Evolutionary conservation across 2,888 invertebrate species (phyloP).

Genomic region (Netelia fuscicornis): DNA sequence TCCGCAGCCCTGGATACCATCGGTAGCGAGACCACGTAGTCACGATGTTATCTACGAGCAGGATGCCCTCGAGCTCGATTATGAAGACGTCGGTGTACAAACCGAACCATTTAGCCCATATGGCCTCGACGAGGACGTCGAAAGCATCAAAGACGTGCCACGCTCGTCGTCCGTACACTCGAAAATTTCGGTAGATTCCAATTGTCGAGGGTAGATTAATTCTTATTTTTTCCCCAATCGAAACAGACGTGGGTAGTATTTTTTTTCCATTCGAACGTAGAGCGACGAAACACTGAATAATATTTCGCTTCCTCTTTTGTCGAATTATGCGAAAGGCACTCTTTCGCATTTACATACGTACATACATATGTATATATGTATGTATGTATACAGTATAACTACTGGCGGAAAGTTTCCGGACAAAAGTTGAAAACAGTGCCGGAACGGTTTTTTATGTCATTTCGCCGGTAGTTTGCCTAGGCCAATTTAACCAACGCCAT

Average conservation of each 20-base stretch:
- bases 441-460: too few relatives aligned
- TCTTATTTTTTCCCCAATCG: not conserved
- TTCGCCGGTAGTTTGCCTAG: too few relatives aligned
- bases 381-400: too few relatives aligned
- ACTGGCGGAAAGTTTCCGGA: too few relatives aligned
- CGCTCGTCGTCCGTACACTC: slow-evolving; percentile 79
- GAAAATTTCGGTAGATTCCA: slow-evolving; percentile 74
- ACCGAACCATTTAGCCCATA: slow-evolving; percentile 82
- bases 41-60: slow-evolving; percentile 84
- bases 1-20: slow-evolving; percentile 87
- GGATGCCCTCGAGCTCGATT: slow-evolving; percentile 81
- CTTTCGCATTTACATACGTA: too few relatives aligned
- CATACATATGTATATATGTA: not conserved
- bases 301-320: too few relatives aligned
- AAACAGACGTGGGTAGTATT: not conserved
- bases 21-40: slow-evolving; percentile 82
- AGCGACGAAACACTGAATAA: too few relatives aligned
- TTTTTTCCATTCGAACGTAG: not conserved
- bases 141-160: slow-evolving; percentile 75
- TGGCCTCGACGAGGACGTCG: slow-evolving; percentile 76
- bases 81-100: slow-evolving; percentile 83
- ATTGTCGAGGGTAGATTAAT: slow-evolving; percentile 34
- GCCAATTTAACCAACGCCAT: too few relatives aligned
- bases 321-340: too few relatives aligned
- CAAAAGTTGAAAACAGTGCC: too few relatives aligned